Conservation (phyloP, 2,888 invertebrate species). For the Diarsia dahlii region DNA sequence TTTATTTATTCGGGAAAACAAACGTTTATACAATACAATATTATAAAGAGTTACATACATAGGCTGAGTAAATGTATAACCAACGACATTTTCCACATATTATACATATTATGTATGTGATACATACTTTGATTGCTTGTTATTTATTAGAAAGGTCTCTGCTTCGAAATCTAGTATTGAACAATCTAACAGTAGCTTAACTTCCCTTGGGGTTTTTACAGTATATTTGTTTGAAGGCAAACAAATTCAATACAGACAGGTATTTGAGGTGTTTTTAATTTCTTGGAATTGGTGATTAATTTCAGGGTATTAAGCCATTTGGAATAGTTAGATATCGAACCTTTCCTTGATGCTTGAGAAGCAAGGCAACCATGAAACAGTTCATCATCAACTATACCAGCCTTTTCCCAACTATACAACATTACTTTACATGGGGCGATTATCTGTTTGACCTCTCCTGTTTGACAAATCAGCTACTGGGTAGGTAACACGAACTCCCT, state of each 20-base stretch:
- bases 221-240: not conserved
- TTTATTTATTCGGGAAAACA: no score
- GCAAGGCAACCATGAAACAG: not conserved
- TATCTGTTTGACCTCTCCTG: no score
- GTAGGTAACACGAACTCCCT: not conserved
- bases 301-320: not conserved
- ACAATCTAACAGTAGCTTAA: not conserved
- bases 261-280: no score
- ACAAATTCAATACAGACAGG: not conserved
- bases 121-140: not conserved
- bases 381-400: not conserved
- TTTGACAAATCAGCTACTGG: not conserved
- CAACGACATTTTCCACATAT: no score
- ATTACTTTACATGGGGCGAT: not conserved
- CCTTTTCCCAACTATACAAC: not conserved
- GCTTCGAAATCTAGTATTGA: not conserved
- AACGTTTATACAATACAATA: no score
- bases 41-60: no score
- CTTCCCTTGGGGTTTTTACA: not conserved
- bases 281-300: not conserved
- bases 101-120: no score
- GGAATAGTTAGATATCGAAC: not conserved
- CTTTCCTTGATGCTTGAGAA: no score
- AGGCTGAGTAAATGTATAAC: no score
- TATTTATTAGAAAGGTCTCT: not conserved